A percentile compares a stretch with the other conserved stretches of the same genome.
phyloP scores from a whole-genome alignment of 2,888 invertebrate genomes.

The Cryptophagus acutangulus region DNA sequence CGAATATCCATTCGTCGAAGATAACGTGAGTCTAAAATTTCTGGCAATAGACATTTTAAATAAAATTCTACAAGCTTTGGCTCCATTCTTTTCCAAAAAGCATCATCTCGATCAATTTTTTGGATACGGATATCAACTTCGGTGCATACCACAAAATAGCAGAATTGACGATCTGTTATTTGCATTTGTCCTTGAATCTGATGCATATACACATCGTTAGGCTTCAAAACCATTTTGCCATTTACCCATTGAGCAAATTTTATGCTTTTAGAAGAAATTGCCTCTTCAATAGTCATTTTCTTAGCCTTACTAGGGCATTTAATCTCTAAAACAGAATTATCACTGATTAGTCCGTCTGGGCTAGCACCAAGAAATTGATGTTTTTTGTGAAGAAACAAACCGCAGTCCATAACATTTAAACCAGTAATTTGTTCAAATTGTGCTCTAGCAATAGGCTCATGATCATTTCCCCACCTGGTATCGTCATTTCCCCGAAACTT shows the following conservation, averaged over 20 bases:
- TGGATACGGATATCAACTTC: too few relatives aligned
- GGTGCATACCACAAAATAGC: slow-evolving; percentile 16
- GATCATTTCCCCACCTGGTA: not conserved
- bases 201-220: slow-evolving; percentile 14
- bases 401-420: not conserved
- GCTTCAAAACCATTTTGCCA: slow-evolving; percentile 10
- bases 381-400: slow-evolving; percentile 2
- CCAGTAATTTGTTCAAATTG: not conserved
- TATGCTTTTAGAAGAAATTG: not conserved
- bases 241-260: not conserved
- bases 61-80: too few relatives aligned
- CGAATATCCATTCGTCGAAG: too few relatives aligned
- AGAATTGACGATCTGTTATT: slow-evolving; percentile 13
- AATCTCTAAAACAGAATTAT: slow-evolving; percentile 15
- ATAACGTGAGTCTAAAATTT: too few relatives aligned
- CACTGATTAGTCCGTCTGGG: slow-evolving; percentile 17
- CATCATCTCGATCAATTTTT: too few relatives aligned
- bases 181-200: slow-evolving; percentile 15
- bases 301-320: slow-evolving; percentile 12
- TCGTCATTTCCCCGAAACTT: slow-evolving; percentile 1
- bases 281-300: not conserved
- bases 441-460: slow-evolving; percentile 2
- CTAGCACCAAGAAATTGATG: slow-evolving; percentile 13
- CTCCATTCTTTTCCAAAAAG: too few relatives aligned
- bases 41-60: too few relatives aligned